Evolutionary conservation across 1,140 invertebrate species (phyloP), one percentile per base, ranked within the genome.

Genomic region (Megalonaias nervosa): DNA sequence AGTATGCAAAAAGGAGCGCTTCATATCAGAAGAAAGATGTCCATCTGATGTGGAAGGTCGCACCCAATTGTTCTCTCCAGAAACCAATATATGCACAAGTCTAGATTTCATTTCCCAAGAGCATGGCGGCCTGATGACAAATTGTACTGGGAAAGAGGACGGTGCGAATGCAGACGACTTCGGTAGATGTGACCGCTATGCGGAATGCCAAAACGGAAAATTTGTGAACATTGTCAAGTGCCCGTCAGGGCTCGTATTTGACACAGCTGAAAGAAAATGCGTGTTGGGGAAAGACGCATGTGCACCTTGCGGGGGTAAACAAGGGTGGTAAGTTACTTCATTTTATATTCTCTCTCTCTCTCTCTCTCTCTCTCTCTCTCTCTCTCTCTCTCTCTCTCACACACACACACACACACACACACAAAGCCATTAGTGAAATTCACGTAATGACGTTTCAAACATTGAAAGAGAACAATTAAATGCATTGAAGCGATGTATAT

Each of bases 1-100:
- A 23, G 58, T 79, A 17, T 82, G 81, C 60, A 76, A 79, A 56
- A 71, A 72, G 58, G 77, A 77, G n/a, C 71, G 81, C 71, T 74
- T 67, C 23, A 31, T 79, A 15, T 74, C 70, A 6, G 55, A 71
- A 17, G 71, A 73, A 5, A 59, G 67, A 16, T 82, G 81, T 67
- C 26, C 65, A 19, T 17, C 48, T 15, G 74, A 74, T 62, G 62
- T 38, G 16, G 23, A 64, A 48, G 71, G 69, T 11, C 60, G 57
- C 60, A 71, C 61, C 65, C 72, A 77, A 23, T 17, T 74, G 19
- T 77, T 73, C 62, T 64, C 62, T 48, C 67, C 75, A n/a, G 68
- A 81, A 59, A 26, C 23, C 17, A 70, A 70, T 21, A 62, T 74
- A 23, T 81, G 80, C 61, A 71, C 66, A 6, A 68, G 74, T 16